Conservation (phyloP, 2,797 vertebrate species). For the Malacoraja senta region DNA sequence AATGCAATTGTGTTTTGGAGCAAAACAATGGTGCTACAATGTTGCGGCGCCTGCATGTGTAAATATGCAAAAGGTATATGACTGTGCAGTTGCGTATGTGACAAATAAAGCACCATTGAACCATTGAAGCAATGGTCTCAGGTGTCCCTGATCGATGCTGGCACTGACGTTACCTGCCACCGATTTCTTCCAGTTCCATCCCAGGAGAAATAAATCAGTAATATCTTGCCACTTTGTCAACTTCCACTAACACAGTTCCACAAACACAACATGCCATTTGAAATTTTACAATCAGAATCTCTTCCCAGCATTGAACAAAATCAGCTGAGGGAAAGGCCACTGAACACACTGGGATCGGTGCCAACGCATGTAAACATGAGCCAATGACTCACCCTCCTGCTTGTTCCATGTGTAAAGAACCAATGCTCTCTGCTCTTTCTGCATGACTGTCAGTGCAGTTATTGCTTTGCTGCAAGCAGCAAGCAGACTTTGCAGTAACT, state of each 20-base stretch:
- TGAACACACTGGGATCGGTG: not conserved
- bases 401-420: not conserved
- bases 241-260: not conserved
- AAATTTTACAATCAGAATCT: not conserved
- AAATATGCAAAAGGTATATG: too few species aligned
- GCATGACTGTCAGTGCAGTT: not conserved
- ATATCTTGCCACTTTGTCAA: not conserved
- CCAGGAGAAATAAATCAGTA: not conserved
- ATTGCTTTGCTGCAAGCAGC: not conserved
- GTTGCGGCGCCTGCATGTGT: too few species aligned
- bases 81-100: too few species aligned
- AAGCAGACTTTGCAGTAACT: not conserved
- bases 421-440: not conserved
- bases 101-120: too few species aligned
- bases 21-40: too few species aligned
- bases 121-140: too few species aligned
- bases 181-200: not conserved
- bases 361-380: not conserved
- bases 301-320: not conserved
- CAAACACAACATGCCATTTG: not conserved
- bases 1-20: too few species aligned
- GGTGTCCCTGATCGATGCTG: too few species aligned
- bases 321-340: not conserved
- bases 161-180: too few species aligned
- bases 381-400: not conserved